These are phyloP conservation scores for Tolypeutes matacus DNA, from an alignment of 2,797 vertebrate species.

Conservation along the genomic window DNA sequence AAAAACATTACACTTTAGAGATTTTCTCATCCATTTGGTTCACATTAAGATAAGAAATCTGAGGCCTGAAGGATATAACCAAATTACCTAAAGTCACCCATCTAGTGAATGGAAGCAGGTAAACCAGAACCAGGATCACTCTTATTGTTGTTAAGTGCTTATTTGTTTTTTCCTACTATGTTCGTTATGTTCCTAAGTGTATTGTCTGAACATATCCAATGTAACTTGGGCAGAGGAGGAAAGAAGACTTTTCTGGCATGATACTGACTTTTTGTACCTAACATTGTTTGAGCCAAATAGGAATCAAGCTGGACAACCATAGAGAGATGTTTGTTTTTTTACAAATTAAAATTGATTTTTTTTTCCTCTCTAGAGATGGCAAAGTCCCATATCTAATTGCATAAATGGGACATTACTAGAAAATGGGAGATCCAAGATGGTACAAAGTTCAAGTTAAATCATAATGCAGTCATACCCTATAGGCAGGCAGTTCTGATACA, in stretches of 20 bases:
- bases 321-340: slow-evolving; percentile 60
- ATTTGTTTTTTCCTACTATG: accelerated
- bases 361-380: slow-evolving; percentile 58
- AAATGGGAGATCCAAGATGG: slow-evolving; percentile 39
- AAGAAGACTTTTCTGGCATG: not conserved
- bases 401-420: slow-evolving; percentile 57
- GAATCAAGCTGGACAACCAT: slow-evolving; percentile 63
- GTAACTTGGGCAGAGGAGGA: not conserved
- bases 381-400: slow-evolving; percentile 61
- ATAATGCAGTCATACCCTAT: not conserved
- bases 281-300: not conserved
- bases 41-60: not conserved
- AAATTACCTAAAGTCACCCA: not conserved
- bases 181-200: not conserved
- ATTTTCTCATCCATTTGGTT: slow-evolving; percentile 4
- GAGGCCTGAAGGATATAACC: not conserved
- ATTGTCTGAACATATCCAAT: not conserved
- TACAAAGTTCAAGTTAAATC: slow-evolving; percentile 63
- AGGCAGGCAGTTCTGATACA: slow-evolving; percentile 60
- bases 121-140: not conserved
- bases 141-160: not conserved
- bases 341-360: slow-evolving; percentile 54
- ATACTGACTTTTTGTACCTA: slow-evolving; percentile 23
- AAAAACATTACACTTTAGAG: slow-evolving; percentile 16
- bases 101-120: not conserved